These are phyloP conservation scores for Genyomyrus donnyi DNA, from an alignment of 2,113 vertebrate species.

Conservation along the genomic window DNA sequence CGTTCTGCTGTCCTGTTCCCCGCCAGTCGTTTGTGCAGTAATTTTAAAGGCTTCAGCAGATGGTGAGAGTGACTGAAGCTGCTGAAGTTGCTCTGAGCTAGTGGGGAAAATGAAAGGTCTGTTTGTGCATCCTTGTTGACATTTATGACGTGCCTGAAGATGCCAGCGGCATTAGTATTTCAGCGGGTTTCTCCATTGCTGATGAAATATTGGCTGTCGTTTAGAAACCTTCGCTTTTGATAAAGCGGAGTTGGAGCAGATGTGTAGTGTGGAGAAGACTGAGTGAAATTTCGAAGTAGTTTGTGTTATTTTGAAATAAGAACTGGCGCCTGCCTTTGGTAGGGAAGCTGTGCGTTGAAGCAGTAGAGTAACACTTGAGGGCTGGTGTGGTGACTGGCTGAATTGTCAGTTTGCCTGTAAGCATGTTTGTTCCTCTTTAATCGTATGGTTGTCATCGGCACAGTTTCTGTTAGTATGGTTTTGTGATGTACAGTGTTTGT, in stretches of 20 bases:
- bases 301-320: not conserved
- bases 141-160: not conserved
- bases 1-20: not conserved
- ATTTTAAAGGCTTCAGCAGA: constrained; percentile 4
- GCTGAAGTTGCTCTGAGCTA: not conserved
- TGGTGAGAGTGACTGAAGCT: not conserved
- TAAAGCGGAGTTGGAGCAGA: not conserved
- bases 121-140: not conserved
- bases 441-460: not conserved
- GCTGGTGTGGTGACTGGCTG: not conserved
- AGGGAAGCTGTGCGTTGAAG: not conserved
- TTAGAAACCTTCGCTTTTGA: not conserved
- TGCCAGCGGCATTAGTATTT: not conserved
- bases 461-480: not conserved
- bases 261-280: not conserved
- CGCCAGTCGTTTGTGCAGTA: not conserved
- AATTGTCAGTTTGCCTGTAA: not conserved
- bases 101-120: not conserved
- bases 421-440: not conserved
- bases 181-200: not conserved
- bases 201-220: not conserved
- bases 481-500: not conserved
- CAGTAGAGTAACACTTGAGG: not conserved
- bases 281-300: not conserved
- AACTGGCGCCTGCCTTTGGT: not conserved